Evolutionary conservation across 2,113 vertebrate species (phyloP), one percentile per base, ranked within the genome.

Genomic region (Taurulus bubalis): DNA sequence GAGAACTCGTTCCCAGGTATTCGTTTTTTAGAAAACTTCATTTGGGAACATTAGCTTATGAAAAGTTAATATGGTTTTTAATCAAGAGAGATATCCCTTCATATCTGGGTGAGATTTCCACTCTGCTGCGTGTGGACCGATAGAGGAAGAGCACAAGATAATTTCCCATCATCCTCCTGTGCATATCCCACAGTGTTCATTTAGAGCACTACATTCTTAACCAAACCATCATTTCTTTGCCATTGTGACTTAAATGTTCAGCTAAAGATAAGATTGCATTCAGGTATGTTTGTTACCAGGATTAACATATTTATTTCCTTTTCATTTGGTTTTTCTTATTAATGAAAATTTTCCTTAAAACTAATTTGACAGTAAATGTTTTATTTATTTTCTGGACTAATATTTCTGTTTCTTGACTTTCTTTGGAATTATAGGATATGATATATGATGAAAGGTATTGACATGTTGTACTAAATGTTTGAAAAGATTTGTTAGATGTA

Each of bases 21-120:
- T 73, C 51, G 15, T 71, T 75, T 77, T 76, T 88, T n/a, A 59
- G 20, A 83, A 91, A 90, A 90, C 84, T 84, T 90, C 68, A 88
- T 88, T 85, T 87, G 26, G 42, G 80, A 81, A 89, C 73, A 83
- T 92, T 83, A 86, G 71, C 80, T 85, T 83, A 90, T 90, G 68
- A 93, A 92, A 92, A 85, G 85, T 91, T 89, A 84, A 93, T 92
- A 77, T 84, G 5, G 5, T 71, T 88, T 69, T 82, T 90, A 92
- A 94, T 92, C 90, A 81, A 68, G 71, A 79, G 79, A 75, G 81
- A 85, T 84, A 85, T 81, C 80, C 75, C 38, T 82, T 81, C 81
- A 79, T 85, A 90, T 89, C 42, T 64, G 64, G 55, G 74, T 28
- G 67, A 85, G 67, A 65, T 86, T 87, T 91, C 66, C 70, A 87